phyloP scores from a whole-genome alignment of 2,888 invertebrate genomes.

The Apotomis turbidana region DNA sequence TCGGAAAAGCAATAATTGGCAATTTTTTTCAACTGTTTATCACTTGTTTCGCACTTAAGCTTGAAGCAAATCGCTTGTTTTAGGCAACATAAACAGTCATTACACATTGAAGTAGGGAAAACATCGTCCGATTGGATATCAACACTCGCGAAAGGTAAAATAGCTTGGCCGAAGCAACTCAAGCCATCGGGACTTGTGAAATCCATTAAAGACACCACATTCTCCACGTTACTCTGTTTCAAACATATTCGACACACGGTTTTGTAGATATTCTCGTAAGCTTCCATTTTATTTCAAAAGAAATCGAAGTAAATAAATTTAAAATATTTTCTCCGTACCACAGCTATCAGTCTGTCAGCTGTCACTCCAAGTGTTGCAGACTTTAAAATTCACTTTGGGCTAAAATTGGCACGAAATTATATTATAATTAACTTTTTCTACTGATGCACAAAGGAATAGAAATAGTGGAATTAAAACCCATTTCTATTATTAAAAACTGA shows the following conservation, averaged over 20 bases:
- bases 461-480: too few species aligned
- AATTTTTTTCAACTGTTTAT: constrained; percentile 54
- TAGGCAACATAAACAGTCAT: constrained; percentile 61
- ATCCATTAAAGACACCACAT: constrained; percentile 64
- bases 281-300: constrained; percentile 51
- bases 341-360: not conserved
- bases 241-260: constrained; percentile 71
- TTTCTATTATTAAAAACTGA: too few species aligned
- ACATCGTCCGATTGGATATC: constrained; percentile 56
- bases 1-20: constrained; percentile 34
- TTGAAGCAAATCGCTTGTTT: constrained; percentile 70
- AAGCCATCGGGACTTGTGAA: constrained; percentile 55
- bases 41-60: constrained; percentile 64
- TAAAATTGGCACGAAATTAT: too few species aligned
- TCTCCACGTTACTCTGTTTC: constrained; percentile 52
- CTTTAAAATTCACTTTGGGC: not conserved
- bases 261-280: constrained; percentile 58
- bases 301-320: not conserved
- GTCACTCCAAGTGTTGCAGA: constrained; percentile 9
- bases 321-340: not conserved
- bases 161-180: constrained; percentile 64
- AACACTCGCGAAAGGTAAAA: constrained; percentile 61
- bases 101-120: constrained; percentile 66
- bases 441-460: too few species aligned
- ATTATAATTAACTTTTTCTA: too few species aligned